phyloP scores from a whole-genome alignment of 2,113 vertebrate genomes.

The rabbit (Oryctolagus cuniculus) region DNA sequence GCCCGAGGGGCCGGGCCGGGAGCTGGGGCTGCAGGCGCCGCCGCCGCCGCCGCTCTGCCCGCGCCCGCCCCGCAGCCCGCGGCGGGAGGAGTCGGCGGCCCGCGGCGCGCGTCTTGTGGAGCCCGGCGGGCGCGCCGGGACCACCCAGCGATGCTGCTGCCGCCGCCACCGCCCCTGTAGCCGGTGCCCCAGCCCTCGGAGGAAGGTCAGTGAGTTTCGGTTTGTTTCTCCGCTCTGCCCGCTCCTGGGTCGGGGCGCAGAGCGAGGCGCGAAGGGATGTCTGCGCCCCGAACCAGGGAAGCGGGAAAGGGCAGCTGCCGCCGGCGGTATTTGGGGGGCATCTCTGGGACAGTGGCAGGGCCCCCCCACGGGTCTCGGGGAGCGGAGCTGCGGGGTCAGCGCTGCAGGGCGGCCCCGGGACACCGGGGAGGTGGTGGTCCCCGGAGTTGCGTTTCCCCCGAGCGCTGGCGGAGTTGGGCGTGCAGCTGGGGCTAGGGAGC shows the following conservation, averaged over 20 bases:
- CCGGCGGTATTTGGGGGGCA: not conserved
- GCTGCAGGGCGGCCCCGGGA: not conserved
- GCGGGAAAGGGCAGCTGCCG: not conserved
- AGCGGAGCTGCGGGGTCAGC: not conserved
- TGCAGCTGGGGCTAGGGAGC: slow-evolving; percentile 4
- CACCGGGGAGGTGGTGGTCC: not conserved
- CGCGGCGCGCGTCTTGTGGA: not conserved
- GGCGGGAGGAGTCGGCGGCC: not conserved
- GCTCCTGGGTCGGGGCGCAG: not conserved
- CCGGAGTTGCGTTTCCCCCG: not conserved
- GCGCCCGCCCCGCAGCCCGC: not conserved
- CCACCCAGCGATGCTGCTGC: slow-evolving; percentile 42
- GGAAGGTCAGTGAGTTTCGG: slow-evolving; percentile 78
- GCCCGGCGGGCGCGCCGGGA: slow-evolving; percentile 26
- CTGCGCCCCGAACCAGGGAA: not conserved
- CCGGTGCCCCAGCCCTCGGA: not conserved
- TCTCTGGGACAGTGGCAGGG: not conserved
- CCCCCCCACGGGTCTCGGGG: not conserved
- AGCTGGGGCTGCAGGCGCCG: slow-evolving; percentile 44
- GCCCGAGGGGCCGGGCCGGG: not conserved
- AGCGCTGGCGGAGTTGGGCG: slow-evolving; percentile 56
- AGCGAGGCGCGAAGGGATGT: not conserved
- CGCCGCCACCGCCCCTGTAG: not conserved
- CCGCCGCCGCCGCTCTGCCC: not conserved
- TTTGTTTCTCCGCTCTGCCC: slow-evolving; percentile 30